These are phyloP conservation scores for Zoanthus solanderi DNA, from an alignment of 92 coral and sea anemone genomes.

Conservation along the genomic window DNA sequence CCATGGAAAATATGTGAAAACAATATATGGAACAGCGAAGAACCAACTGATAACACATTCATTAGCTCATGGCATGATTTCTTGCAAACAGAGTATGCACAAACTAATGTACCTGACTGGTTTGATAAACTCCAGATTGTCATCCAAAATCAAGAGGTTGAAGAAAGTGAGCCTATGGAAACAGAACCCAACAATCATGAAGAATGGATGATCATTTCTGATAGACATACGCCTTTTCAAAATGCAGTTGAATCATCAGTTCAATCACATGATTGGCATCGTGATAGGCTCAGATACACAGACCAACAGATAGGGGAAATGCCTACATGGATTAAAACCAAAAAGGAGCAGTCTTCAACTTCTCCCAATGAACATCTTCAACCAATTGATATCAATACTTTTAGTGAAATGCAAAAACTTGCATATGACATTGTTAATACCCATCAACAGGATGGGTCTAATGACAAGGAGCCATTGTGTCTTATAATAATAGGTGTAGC, in stretches of 20 bases:
- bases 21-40: slow-evolving; percentile 53
- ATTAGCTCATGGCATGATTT: slow-evolving; percentile 16
- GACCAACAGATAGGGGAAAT: slow-evolving; percentile 57
- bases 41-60: slow-evolving; percentile 44
- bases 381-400: slow-evolving; percentile 45
- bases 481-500: slow-evolving; percentile 54
- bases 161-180: neutral
- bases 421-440: slow-evolving; percentile 70
- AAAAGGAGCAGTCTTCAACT: neutral
- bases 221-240: slow-evolving; percentile 60
- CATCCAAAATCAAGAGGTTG: slow-evolving; percentile 44
- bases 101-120: slow-evolving; percentile 60
- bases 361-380: neutral
- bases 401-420: slow-evolving; percentile 72
- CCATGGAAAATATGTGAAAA: slow-evolving; percentile 51
- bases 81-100: slow-evolving; percentile 61
- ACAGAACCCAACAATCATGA: slow-evolving; percentile 33
- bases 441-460: slow-evolving; percentile 35
- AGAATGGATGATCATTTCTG: slow-evolving; percentile 73
- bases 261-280: slow-evolving; percentile 52
- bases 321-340: slow-evolving; percentile 51
- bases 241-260: slow-evolving; percentile 1
- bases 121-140: slow-evolving; percentile 53
- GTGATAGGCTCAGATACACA: slow-evolving; percentile 40
- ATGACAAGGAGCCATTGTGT: slow-evolving; percentile 47